These are phyloP conservation scores for Saturnia pavonia DNA, from an alignment of 2,888 invertebrate species.

Conservation along the genomic window DNA sequence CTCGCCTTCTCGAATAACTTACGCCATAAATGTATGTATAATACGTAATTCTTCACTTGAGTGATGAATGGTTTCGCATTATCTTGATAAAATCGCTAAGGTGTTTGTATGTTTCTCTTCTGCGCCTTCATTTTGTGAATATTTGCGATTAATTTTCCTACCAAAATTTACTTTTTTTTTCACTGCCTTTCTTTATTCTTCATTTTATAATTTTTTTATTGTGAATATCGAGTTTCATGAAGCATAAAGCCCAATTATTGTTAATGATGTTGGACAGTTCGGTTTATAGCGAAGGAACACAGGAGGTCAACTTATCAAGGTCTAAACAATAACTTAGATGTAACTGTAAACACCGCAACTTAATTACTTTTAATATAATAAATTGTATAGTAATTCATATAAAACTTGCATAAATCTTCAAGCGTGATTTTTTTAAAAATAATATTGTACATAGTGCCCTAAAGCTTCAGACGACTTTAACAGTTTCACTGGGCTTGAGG, in stretches of 20 bases:
- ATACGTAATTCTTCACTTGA: constrained; percentile 54
- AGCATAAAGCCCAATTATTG: background rate
- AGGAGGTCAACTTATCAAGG: background rate
- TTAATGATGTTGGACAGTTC: background rate
- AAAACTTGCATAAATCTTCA: too few relatives aligned
- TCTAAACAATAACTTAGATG: too few relatives aligned
- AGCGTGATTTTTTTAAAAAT: too few relatives aligned
- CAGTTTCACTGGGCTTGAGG: too few relatives aligned
- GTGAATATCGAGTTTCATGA: background rate
- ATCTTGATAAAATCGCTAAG: constrained; percentile 53
- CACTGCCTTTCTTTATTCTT: background rate
- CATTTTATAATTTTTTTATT: background rate
- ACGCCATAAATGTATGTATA: constrained; percentile 45
- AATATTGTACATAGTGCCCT: too few relatives aligned
- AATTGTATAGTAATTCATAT: too few relatives aligned
- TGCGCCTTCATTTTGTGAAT: background rate
- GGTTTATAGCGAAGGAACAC: background rate
- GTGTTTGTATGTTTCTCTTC: constrained; percentile 40
- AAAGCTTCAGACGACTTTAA: too few relatives aligned
- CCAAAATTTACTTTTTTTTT: background rate
- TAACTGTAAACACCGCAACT: too few relatives aligned
- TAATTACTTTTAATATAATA: too few relatives aligned
- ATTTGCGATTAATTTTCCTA: constrained; percentile 4
- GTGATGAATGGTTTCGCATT: constrained; percentile 60
- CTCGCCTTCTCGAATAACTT: constrained; percentile 26